These are phyloP conservation scores for Lipophrys pholis DNA, from an alignment of 2,113 vertebrate species.

Conservation along the genomic window DNA sequence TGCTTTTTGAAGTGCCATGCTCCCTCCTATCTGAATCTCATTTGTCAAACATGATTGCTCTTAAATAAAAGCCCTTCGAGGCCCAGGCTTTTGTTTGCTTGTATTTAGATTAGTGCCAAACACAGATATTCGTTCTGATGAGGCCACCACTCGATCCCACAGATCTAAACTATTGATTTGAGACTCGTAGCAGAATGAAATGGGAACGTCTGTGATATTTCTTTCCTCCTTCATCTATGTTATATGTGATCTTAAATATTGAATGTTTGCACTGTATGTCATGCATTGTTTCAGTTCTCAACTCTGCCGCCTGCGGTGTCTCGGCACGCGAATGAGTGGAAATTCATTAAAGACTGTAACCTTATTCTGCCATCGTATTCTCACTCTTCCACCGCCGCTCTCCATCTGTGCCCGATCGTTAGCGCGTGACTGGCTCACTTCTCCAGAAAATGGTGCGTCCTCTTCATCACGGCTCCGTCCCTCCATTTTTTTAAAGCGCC, in stretches of 20 bases:
- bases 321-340: constrained; percentile 7
- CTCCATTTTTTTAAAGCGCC: constrained; percentile 39
- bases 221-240: background rate
- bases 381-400: background rate
- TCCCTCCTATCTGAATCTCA: constrained; percentile 68
- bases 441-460: constrained; percentile 16
- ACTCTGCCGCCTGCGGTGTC: no score
- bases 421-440: constrained; percentile 39
- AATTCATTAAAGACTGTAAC: constrained; percentile 18
- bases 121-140: constrained; percentile 46
- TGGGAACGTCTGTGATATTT: background rate
- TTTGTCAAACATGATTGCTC: constrained; percentile 78
- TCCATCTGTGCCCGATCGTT: constrained; percentile 33
- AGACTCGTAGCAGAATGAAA: constrained; percentile 22
- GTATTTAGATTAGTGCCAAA: constrained; percentile 62
- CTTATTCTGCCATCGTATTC: background rate
- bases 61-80: constrained; percentile 68
- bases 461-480: constrained; percentile 46
- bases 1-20: constrained; percentile 56
- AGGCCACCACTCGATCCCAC: constrained; percentile 32
- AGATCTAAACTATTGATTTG: constrained; percentile 55
- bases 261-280: constrained; percentile 17
- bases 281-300: constrained; percentile 21
- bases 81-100: constrained; percentile 53
- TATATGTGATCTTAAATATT: constrained; percentile 25